phyloP scores from a whole-genome alignment of 2,113 vertebrate species.

The Cephalopterus ornatus region DNA sequence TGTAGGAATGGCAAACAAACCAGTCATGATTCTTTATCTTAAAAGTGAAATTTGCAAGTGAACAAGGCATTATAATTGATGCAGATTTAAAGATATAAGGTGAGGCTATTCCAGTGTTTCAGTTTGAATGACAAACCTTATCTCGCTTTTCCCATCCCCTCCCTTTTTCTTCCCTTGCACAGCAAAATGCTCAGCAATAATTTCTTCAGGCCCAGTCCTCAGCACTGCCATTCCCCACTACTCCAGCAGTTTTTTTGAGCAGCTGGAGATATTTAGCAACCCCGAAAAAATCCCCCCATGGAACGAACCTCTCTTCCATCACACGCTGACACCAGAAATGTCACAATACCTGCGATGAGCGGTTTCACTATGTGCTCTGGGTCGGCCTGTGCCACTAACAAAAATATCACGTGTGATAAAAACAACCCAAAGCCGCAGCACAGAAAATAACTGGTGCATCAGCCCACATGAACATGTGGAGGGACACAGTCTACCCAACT shows the following conservation, averaged over 20 bases:
- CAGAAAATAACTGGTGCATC: not conserved
- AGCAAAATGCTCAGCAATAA: not conserved
- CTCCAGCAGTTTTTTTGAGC: not conserved
- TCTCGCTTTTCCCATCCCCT: slow-evolving; percentile 57
- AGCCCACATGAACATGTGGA: not conserved
- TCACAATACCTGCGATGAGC: not conserved
- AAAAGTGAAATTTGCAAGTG: slow-evolving; percentile 59
- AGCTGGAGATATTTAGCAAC: not conserved
- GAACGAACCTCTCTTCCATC: not conserved
- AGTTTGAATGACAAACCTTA: slow-evolving; percentile 51
- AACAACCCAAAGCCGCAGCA: not conserved
- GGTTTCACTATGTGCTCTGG: rapidly evolving
- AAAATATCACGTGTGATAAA: not conserved
- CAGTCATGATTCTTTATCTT: slow-evolving; percentile 49
- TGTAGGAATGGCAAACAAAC: slow-evolving; percentile 49
- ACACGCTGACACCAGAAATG: not conserved
- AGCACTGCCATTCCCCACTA: not conserved
- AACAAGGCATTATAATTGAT: slow-evolving; percentile 49
- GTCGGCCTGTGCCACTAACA: not conserved
- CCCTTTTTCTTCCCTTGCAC: slow-evolving; percentile 27
- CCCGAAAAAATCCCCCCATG: not conserved
- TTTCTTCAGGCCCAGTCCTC: not conserved
- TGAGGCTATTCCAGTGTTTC: slow-evolving; percentile 37
- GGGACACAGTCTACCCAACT: not conserved
- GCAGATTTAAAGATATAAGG: slow-evolving; percentile 51